Percentiles rank a stretch among this genome's conserved stretches.
phyloP scores from a whole-genome alignment of 2,888 invertebrate genomes.

The Synanthedon andrenaeformis region DNA sequence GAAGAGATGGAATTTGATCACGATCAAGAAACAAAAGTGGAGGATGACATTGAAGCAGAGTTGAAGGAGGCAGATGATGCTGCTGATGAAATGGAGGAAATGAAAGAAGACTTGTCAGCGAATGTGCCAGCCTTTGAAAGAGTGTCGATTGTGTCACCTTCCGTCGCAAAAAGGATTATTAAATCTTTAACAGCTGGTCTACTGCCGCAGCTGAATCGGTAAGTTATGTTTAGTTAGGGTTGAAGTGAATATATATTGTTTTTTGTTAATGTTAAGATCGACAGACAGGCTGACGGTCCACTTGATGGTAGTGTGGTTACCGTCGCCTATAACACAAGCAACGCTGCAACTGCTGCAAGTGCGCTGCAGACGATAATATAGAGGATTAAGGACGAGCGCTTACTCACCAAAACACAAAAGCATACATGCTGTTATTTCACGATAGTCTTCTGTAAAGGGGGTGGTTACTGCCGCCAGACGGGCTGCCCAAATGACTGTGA shows the following conservation, averaged over 20 bases:
- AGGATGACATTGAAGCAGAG: conserved; percentile 36
- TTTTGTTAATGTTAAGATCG: too few relatives aligned
- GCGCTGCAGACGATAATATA: too few relatives aligned
- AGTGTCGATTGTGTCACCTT: conserved; percentile 72
- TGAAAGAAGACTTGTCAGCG: conserved; percentile 26
- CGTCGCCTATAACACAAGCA: too few relatives aligned
- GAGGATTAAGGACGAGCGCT: too few relatives aligned
- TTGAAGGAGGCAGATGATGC: conserved; percentile 46
- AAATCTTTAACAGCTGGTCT: conserved; percentile 76
- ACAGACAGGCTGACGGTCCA: too few relatives aligned
- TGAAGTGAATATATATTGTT: not conserved
- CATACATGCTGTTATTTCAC: too few relatives aligned
- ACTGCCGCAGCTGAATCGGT: conserved; percentile 83
- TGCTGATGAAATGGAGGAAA: conserved; percentile 29
- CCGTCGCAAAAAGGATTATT: conserved; percentile 82
- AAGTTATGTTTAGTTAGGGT: conserved; percentile 12
- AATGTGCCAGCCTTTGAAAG: conserved; percentile 49
- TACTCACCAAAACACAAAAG: too few relatives aligned
- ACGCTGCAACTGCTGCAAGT: too few relatives aligned
- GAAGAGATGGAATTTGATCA: conserved; percentile 18
- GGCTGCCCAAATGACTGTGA: too few relatives aligned
- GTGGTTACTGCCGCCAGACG: too few relatives aligned
- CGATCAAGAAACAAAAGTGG: conserved; percentile 14
- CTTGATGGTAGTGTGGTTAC: too few relatives aligned
- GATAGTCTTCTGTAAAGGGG: too few relatives aligned